Evolutionary conservation across 2,888 invertebrate species (phyloP), one percentile per base, ranked within the genome.

Genomic region (Caenorhabditis sp.): DNA sequence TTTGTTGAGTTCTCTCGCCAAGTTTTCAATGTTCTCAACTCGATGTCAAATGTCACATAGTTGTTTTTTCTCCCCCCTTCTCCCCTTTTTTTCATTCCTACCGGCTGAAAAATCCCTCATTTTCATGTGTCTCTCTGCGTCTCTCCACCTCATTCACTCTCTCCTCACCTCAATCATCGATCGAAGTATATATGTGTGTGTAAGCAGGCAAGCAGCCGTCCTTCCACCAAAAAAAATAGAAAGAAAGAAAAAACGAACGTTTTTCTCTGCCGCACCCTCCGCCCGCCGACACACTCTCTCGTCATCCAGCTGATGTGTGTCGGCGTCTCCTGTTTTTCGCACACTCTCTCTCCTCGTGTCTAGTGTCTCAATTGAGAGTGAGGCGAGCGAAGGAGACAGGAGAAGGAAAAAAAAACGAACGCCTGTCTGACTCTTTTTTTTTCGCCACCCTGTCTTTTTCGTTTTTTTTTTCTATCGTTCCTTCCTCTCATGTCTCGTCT

Each of bases 221-320:
- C 31, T 31, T 31, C 50, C n/a, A 50, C 5, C 5, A 19, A 50
- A 14, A 50, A 50, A 19, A 50, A 51, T 4, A 19, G 19, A 5
- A n/a, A 19, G n/a, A 50, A 50, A 50, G n/a, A 50, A 50, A 17
- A 5, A 50, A n/a, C 14, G n/a, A 21, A 6, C 51, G 57, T 58
- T 59, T 31, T 6, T 53, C 37, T 31, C 10, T 1, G 55, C 1
- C 31, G 63, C 51, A 54, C 57, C 31, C 37, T 58, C 62, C 14
- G 17, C 60, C 53, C 60, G 58, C 61, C 65, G 61, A 54, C 65
- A 59, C 57, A 53, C 58, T 58, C 54, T 49, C 58, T 31, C 51
- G 23, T 23, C 50, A 19, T 51, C 62, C 36, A 23, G 51, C 53
- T 49, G 59, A 51, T 51, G 51, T 23, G 23, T 51, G 17, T 23